Evolutionary conservation across 2,888 invertebrate species (phyloP), one percentile per base, ranked within the genome.

Genomic region (Schizaphis graminum): DNA sequence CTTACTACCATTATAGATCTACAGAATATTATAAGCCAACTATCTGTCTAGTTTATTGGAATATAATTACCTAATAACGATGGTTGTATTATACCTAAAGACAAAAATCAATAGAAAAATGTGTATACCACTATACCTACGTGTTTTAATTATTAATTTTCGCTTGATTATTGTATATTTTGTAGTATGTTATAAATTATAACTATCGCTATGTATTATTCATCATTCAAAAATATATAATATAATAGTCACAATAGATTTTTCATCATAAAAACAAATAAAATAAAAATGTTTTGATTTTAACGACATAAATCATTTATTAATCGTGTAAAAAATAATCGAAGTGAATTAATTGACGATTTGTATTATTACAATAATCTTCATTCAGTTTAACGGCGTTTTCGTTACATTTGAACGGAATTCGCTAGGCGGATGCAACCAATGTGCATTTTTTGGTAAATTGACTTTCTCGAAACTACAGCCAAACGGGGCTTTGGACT

Each of bases 401-500:
- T 77, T 77, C 41, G 26, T 91, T 91, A 28, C 84, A 53, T 91
- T 91, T 91, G 13, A 10, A 53, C n/a, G 92, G 88, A 92, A 89
- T 92, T 87, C 49, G 44, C 77, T 24, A 88, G 26, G 88, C 77
- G 88, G 92, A 92, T 92, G 61, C 57, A 47, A 47, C 56, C 24
- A 8, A 21, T 53, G 85, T 24, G 47, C 28, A 77, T 88, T 92
- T 77, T 89, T 88, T 89, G 35, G 41, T 88, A 88, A 86, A 61
- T 92, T 47, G 26, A 89, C 92, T 89, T 92, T 92, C 92, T 67
- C 88, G 92, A 67, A 88, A 67, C 88, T 4, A 89, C 24, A 11
- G 88, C 87, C 92, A 88, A 92, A 92, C 92, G 88, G 77, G 88
- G 67, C 67, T 92, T 92, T 92, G 92, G 92, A 92, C 87, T 61